These are phyloP conservation scores for Corythaixoides concolor DNA, from an alignment of 2,113 vertebrate species.

Conservation along the genomic window DNA sequence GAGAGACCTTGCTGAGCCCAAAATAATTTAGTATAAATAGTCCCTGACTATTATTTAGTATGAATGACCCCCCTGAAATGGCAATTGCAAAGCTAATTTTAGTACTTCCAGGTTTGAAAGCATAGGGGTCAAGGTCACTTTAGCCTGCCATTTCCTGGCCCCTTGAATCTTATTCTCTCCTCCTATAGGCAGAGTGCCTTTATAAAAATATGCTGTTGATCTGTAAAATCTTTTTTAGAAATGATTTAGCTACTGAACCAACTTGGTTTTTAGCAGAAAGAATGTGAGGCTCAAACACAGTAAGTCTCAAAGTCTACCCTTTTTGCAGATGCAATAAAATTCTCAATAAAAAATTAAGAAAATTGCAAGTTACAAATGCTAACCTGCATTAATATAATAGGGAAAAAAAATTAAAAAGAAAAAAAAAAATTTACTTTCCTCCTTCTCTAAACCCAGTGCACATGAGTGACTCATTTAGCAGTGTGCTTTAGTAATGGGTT, in stretches of 20 bases:
- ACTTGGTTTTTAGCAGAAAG: not conserved
- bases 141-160: not conserved
- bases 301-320: not conserved
- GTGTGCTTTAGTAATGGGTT: not conserved
- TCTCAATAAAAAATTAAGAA: not conserved
- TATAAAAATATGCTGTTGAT: not conserved
- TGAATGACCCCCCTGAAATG: not conserved
- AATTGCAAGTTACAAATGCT: not conserved
- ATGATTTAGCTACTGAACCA: not conserved
- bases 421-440: not conserved
- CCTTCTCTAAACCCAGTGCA: not conserved
- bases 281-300: not conserved
- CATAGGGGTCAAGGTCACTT: not conserved
- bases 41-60: no score
- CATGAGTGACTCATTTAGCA: not conserved
- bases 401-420: not conserved
- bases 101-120: not conserved
- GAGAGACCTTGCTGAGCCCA: not conserved
- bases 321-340: not conserved
- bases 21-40: not conserved
- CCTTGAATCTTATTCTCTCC: not conserved
- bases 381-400: not conserved
- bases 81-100: not conserved
- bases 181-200: not conserved
- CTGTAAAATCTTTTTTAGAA: not conserved